A percentile compares a stretch with the other conserved stretches of the same genome.
Conservation (phyloP, 2,888 invertebrate genomes). For the Timema cristinae region DNA sequence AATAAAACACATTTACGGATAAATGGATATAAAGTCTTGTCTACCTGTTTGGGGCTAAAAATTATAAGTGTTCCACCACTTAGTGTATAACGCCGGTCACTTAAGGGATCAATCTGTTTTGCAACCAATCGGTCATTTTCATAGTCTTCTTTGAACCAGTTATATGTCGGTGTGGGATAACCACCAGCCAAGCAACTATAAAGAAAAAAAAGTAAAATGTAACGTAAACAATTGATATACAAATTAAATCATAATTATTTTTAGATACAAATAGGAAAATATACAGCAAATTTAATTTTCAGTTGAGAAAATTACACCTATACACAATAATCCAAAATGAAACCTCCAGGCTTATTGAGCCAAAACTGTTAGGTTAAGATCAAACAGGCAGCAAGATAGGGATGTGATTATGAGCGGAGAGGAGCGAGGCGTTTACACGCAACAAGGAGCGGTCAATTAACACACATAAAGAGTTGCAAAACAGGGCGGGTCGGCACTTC, state of each 20-base stretch:
- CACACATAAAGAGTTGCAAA: too few species aligned
- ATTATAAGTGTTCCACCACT: conserved; percentile 92
- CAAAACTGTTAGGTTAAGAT: too few species aligned
- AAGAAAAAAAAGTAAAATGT: conserved; percentile 25
- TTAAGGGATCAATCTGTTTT: conserved; percentile 70
- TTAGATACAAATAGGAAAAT: too few species aligned
- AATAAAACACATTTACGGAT: not conserved
- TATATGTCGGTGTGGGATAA: conserved; percentile 83
- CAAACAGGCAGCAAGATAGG: too few species aligned
- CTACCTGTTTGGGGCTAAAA: conserved; percentile 68
- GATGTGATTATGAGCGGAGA: too few species aligned
- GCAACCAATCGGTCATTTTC: conserved; percentile 71
- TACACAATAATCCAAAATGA: too few species aligned
- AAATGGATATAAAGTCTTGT: not conserved
- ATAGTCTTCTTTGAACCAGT: conserved; percentile 87
- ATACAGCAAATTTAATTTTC: too few species aligned
- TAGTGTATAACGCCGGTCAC: conserved; percentile 71
- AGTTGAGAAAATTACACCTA: too few species aligned
- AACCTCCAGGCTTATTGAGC: too few species aligned
- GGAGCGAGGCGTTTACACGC: too few species aligned
- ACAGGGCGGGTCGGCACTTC: too few species aligned
- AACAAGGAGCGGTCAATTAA: too few species aligned
- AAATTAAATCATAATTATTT: not conserved
- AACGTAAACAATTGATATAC: conserved; percentile 7
- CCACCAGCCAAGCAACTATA: conserved; percentile 76